These are phyloP conservation scores for Oreohelix idahoensis DNA, from an alignment of 1,140 invertebrate species.

Conservation along the genomic window DNA sequence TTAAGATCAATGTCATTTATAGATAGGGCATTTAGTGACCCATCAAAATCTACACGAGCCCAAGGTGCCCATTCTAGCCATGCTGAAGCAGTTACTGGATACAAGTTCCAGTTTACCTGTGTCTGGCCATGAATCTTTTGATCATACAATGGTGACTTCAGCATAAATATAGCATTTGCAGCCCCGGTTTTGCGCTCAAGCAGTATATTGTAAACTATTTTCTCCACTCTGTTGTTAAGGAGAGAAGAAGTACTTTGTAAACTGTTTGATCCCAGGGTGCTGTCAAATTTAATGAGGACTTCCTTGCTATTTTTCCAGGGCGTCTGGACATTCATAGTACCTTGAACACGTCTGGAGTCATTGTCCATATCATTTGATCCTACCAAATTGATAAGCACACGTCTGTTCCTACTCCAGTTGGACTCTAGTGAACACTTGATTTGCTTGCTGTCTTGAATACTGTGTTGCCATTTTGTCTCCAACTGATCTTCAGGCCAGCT, in stretches of 20 bases:
- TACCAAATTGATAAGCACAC: neutral
- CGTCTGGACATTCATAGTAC: neutral
- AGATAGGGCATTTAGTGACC: neutral
- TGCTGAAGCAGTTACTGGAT: slow-evolving; percentile 16
- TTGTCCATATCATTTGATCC: neutral
- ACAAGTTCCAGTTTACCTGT: neutral
- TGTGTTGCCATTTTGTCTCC: neutral
- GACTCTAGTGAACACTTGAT: neutral
- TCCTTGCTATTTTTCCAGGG: neutral
- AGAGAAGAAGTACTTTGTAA: neutral
- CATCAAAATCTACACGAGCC: slow-evolving; percentile 27
- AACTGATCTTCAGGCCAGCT: slow-evolving; percentile 17
- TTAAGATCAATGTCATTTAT: neutral
- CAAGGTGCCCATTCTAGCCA: slow-evolving; percentile 23
- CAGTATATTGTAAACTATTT: neutral
- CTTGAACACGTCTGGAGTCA: neutral
- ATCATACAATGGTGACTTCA: slow-evolving; percentile 15
- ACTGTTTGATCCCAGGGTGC: neutral
- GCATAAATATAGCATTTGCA: neutral
- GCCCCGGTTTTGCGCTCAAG: neutral
- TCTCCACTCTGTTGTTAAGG: neutral
- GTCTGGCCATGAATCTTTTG: slow-evolving; percentile 11
- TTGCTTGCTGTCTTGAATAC: neutral
- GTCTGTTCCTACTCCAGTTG: neutral
- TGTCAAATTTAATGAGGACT: neutral